Base-by-base conservation (phyloP, 2,797 vertebrate species). In the Notolepis coatsorum region DNA sequence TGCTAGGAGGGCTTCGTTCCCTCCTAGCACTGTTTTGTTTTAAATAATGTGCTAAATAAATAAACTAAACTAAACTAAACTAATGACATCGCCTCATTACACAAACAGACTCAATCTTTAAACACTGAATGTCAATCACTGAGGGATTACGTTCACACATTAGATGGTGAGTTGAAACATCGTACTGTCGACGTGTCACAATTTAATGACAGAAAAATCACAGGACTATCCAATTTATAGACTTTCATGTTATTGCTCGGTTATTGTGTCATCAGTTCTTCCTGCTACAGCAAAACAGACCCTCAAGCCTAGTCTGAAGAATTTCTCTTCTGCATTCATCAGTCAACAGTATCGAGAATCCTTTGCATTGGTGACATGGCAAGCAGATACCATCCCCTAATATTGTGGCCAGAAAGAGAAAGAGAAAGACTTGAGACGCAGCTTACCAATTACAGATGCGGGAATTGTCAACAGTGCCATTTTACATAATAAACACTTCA, bases 321-420 rank as follows among this genome's bases (percentile, higher is more conserved):
- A 39, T 61, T 63, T 4, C 60, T 65, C 35, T 71, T 71, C 12
- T 20, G 49, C 33, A 71, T 71, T 71, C 61, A 65, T 49, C 59
- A 65, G 61, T 65, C 68, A 65, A 65, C 68, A 27, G 59, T 71
- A 42, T 65, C 68, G 35, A 71, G 68, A 65, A 65, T 71, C 13
- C 59, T 63, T 63, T 62, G 58, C 45, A 17, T 58, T 17, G 18
- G 45, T 45, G 54, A 58, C 47, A 51, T 48, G 65, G 49, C 56
- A 53, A 54, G 17, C 49, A 54, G 5, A 25, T 39, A 60, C 25
- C 31, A 49, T 56, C 52, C 52, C 18, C 24, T 65, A 50, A 55
- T 64, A 46, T 38, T 37, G 31, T 68, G 42, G 56, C 50, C 42
- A 2, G 58, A 61, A 54, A 68, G 45, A 53, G 62, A 33, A 42